Evolutionary conservation across 2,797 vertebrate genomes (phyloP).

Genomic region (Gambelia wislizenii): DNA sequence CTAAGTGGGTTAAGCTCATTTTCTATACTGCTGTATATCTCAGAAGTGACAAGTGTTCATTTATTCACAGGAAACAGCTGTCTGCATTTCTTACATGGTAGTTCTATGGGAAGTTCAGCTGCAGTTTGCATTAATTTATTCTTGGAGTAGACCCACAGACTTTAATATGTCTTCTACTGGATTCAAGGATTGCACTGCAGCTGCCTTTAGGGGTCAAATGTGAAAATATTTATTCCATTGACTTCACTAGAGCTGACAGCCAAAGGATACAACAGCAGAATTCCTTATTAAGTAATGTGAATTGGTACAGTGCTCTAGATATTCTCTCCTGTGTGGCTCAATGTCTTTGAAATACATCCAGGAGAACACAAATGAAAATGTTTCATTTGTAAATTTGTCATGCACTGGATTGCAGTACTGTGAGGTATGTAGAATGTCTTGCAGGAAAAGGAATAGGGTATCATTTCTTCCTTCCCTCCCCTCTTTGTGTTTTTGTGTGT

Average conservation of each 20-base stretch:
- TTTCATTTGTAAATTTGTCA: conserved; percentile 36
- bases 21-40: conserved; percentile 3
- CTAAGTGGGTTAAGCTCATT: background rate
- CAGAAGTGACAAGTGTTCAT: background rate
- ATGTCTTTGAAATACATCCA: conserved; percentile 20
- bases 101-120: background rate
- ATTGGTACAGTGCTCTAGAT: conserved; percentile 9
- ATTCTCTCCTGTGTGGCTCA: background rate
- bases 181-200: background rate
- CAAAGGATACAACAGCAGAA: background rate
- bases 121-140: background rate
- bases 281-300: background rate
- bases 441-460: conserved; percentile 58
- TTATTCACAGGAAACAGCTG: background rate
- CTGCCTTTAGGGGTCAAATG: background rate
- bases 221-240: conserved; percentile 7
- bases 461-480: background rate
- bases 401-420: background rate
- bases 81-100: background rate
- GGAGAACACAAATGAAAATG: conserved; percentile 46
- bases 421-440: conserved; percentile 58
- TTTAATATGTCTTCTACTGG: background rate
- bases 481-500: background rate
- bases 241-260: conserved; percentile 3
- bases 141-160: background rate